These are phyloP conservation scores for Ciconia boyciana DNA, from an alignment of 2,113 vertebrate genomes.

Conservation along the genomic window DNA sequence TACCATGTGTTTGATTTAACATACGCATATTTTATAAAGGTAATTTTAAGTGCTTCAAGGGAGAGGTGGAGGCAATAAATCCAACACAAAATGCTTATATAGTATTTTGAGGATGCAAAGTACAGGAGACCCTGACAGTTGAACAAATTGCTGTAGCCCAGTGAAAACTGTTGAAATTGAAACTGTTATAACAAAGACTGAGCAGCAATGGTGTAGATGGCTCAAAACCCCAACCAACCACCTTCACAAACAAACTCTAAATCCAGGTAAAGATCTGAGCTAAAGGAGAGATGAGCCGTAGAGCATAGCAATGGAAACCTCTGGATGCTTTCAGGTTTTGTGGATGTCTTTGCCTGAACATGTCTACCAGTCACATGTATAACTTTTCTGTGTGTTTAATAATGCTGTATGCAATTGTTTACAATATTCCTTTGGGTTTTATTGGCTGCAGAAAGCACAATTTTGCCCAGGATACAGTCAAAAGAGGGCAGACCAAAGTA, in stretches of 20 bases:
- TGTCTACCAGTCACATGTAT: not conserved
- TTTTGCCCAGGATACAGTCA: not conserved
- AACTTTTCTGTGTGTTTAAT: not conserved
- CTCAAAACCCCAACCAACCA: not conserved
- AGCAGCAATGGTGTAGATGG: not conserved
- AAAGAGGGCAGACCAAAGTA: not conserved
- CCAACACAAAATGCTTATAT: not conserved
- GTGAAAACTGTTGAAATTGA: not conserved
- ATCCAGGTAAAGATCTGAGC: not conserved
- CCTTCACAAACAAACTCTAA: not conserved
- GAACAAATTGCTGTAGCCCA: not conserved
- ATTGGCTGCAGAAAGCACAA: not conserved
- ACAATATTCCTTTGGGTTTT: not conserved
- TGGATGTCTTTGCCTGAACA: not conserved
- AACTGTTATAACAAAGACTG: not conserved
- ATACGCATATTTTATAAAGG: not conserved
- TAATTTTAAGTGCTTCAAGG: slow-evolving; percentile 15
- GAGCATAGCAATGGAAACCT: not conserved
- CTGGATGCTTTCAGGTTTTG: not conserved
- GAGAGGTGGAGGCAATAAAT: not conserved
- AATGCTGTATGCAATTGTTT: not conserved
- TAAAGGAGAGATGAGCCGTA: not conserved
- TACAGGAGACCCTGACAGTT: not conserved
- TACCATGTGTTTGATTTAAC: not conserved
- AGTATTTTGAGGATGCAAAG: not conserved